Evolutionary conservation across 2,888 invertebrate genomes (phyloP).

Genomic region (Oscheius sp.): DNA sequence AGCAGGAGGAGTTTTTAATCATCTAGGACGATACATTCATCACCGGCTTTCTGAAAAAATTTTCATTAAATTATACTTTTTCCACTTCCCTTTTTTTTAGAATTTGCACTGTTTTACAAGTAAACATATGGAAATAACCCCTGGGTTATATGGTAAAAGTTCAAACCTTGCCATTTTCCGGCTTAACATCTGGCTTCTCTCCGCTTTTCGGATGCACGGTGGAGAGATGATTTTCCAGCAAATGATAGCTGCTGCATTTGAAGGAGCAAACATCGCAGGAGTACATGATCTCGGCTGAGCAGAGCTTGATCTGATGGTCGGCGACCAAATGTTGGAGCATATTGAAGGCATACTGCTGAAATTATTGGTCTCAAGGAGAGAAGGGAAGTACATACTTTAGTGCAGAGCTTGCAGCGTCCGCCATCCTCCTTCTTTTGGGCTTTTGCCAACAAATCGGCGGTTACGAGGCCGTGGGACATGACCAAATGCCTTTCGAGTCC

Average conservation of each 20-base stretch:
- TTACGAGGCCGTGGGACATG: constrained; percentile 91
- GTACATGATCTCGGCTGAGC: constrained; percentile 69
- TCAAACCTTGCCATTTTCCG: constrained; percentile 5
- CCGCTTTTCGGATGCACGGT: constrained; percentile 60
- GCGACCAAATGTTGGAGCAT: constrained; percentile 68
- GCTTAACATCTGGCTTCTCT: constrained; percentile 30
- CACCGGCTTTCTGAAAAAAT: constrained; percentile 32
- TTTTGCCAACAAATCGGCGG: constrained; percentile 93
- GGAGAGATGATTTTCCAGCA: constrained; percentile 63
- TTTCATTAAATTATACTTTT: too few relatives aligned
- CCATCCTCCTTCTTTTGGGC: constrained; percentile 93
- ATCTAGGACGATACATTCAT: constrained; percentile 54
- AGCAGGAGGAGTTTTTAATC: constrained; percentile 33
- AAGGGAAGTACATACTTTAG: constrained; percentile 78
- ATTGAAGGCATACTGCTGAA: constrained; percentile 69
- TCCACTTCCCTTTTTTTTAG: too few relatives aligned
- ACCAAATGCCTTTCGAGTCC: constrained; percentile 92
- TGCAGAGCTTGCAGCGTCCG: constrained; percentile 92
- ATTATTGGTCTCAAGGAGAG: neutral
- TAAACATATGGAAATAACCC: neutral
- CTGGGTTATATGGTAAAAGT: too few relatives aligned
- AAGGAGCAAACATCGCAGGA: constrained; percentile 61
- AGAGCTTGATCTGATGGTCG: constrained; percentile 66
- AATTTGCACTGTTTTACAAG: too few relatives aligned
- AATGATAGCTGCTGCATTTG: constrained; percentile 61